Percentiles rank a stretch among this genome's conserved stretches.
These are phyloP conservation scores for Sigmodon hispidus DNA, from an alignment of 2,113 vertebrate species.

Conservation along the genomic window DNA sequence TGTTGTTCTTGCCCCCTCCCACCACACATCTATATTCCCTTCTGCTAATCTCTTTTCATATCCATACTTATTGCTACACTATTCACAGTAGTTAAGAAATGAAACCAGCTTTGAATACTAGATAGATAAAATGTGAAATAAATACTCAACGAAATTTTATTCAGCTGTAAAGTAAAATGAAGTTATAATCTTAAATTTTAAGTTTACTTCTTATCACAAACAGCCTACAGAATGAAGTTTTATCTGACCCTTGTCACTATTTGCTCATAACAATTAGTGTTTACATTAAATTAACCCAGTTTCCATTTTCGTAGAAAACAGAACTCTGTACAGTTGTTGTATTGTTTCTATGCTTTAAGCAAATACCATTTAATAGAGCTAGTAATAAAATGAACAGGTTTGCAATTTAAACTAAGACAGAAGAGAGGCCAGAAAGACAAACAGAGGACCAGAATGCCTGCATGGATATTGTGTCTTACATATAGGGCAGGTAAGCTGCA, in stretches of 20 bases:
- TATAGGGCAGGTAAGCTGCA: not conserved
- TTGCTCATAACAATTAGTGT: not conserved
- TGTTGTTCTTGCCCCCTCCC: not conserved
- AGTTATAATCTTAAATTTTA: not conserved
- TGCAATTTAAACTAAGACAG: not conserved
- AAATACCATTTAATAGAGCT: not conserved
- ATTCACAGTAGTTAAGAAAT: not conserved
- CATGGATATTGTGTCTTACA: not conserved
- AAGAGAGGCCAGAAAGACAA: not conserved
- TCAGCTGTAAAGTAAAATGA: not conserved
- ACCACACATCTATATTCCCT: too few species aligned
- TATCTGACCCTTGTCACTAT: not conserved
- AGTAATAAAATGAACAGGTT: not conserved
- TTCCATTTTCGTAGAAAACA: slow-evolving; percentile 15
- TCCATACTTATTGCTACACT: not conserved
- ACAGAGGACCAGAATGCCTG: not conserved
- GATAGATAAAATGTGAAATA: not conserved
- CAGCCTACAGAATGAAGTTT: not conserved
- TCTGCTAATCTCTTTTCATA: not conserved
- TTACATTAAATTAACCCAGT: not conserved
- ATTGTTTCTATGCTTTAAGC: not conserved
- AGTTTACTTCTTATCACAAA: not conserved
- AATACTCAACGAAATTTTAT: not conserved
- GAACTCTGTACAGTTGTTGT: not conserved
- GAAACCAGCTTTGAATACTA: not conserved